Evolutionary conservation across 2,888 invertebrate species (phyloP).

Genomic region (Caenorhabditis doughertyi): DNA sequence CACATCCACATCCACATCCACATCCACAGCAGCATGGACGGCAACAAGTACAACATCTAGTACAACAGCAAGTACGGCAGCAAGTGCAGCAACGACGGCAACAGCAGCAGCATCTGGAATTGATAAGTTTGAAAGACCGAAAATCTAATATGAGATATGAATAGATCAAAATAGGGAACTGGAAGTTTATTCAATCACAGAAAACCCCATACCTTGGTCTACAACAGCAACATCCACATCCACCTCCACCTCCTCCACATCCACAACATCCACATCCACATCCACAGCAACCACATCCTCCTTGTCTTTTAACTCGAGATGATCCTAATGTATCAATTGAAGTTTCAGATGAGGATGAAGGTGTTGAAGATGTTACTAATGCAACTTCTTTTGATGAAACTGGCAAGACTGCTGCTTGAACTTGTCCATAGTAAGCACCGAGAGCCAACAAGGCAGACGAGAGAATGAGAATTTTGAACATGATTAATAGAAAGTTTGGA

Average conservation of each 20-base stretch:
- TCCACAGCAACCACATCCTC: constrained; percentile 53
- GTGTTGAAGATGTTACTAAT: constrained; percentile 19
- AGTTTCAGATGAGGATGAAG: constrained; percentile 31
- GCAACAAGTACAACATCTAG: constrained; percentile 66
- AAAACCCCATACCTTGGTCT: constrained; percentile 48
- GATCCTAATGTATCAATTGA: constrained; percentile 60
- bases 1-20: constrained; percentile 49
- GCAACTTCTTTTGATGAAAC: constrained; percentile 40
- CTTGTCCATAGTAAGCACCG: constrained; percentile 30
- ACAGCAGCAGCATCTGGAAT: constrained; percentile 56
- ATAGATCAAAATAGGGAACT: no score
- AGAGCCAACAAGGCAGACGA: constrained; percentile 11
- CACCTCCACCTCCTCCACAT: constrained; percentile 52
- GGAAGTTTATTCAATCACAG: neutral
- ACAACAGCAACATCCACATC: constrained; percentile 58
- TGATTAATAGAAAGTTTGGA: neutral
- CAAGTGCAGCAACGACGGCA: constrained; percentile 65
- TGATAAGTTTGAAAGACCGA: neutral
- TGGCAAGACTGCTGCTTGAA: constrained; percentile 38
- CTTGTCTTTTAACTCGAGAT: constrained; percentile 59
- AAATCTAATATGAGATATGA: no score
- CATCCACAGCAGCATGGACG: constrained; percentile 64
- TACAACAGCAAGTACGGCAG: constrained; percentile 66
- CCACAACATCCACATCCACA: constrained; percentile 54
- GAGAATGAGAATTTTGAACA: constrained; percentile 7